A percentile compares a stretch with the other conserved stretches of the same genome.
Evolutionary conservation across 2,113 vertebrate species (phyloP).

Genomic region (Baryphthengus martii): DNA sequence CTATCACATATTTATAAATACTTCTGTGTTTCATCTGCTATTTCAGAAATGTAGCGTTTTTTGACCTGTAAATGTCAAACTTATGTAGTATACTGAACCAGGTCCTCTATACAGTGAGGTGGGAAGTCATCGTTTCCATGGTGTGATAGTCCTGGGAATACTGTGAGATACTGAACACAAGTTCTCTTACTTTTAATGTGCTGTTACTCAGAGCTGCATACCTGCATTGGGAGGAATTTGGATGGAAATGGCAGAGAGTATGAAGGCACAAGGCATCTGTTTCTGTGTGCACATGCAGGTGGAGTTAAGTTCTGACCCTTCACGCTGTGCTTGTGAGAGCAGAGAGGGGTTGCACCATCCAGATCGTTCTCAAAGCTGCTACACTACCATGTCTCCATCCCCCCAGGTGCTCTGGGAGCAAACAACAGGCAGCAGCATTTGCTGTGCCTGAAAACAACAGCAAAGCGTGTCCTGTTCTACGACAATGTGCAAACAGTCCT

Average conservation of each 20-base stretch:
- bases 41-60: neutral
- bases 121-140: neutral
- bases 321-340: neutral
- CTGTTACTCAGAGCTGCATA: neutral
- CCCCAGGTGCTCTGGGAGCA: neutral
- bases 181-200: neutral
- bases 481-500: neutral
- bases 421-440: neutral
- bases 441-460: neutral
- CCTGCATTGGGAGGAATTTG: neutral
- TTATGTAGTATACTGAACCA: neutral
- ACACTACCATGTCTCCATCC: neutral
- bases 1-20: neutral
- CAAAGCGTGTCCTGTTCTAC: neutral
- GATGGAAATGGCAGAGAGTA: neutral
- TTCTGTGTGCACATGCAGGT: neutral
- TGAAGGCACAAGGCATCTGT: neutral
- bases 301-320: neutral
- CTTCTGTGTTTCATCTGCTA: fast-evolving
- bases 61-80: neutral
- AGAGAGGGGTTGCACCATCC: neutral
- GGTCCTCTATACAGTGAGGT: neutral
- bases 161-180: neutral
- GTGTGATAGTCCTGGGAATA: neutral
- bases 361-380: neutral